A percentile compares a stretch with the other conserved stretches of the same genome.
Evolutionary conservation across 2,113 vertebrate species (phyloP).

Genomic region (Rissa tridactyla): DNA sequence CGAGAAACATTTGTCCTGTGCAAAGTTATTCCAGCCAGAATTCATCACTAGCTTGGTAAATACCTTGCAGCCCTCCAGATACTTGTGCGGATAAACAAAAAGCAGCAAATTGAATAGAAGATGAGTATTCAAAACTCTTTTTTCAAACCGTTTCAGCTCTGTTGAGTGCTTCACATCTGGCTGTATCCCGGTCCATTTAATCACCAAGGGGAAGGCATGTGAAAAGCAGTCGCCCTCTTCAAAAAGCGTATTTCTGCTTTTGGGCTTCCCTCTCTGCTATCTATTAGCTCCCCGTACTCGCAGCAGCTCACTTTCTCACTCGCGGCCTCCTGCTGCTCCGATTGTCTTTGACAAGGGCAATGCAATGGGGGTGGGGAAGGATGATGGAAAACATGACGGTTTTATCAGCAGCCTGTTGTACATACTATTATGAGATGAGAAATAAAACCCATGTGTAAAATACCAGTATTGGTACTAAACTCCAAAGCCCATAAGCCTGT

Average conservation of each 20-base stretch:
- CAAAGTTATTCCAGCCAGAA: not conserved
- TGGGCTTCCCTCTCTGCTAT: not conserved
- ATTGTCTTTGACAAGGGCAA: not conserved
- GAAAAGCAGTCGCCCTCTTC: not conserved
- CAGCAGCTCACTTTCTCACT: not conserved
- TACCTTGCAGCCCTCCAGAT: not conserved
- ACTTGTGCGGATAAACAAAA: not conserved
- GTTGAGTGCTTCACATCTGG: not conserved
- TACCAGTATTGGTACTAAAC: not conserved
- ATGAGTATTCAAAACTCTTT: not conserved
- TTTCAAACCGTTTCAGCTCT: not conserved
- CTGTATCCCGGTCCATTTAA: not conserved
- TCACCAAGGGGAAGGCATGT: not conserved
- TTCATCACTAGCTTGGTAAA: not conserved
- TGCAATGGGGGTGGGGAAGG: not conserved
- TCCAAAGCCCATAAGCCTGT: not conserved
- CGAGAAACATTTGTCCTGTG: not conserved
- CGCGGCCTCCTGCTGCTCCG: not conserved
- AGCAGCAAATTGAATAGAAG: not conserved
- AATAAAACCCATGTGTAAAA: not conserved
- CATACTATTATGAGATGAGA: not conserved
- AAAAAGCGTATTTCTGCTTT: not conserved
- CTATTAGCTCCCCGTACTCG: not conserved
- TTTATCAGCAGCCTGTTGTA: not conserved
- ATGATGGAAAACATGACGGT: not conserved